phyloP scores from a whole-genome alignment of 1,140 invertebrate genomes.

The Brachionus manjavacas region DNA sequence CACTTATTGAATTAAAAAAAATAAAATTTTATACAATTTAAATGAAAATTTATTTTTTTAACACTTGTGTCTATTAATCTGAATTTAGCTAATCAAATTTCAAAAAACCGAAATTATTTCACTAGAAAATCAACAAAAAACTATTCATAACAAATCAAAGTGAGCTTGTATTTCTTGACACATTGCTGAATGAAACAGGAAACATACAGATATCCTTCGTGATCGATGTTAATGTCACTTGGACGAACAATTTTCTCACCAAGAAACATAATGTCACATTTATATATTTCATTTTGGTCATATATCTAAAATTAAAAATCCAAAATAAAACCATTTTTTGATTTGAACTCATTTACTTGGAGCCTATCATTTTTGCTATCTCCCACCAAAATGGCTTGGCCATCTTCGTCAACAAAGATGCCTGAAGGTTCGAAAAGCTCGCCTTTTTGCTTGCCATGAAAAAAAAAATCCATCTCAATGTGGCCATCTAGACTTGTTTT shows the following conservation, averaged over 20 bases:
- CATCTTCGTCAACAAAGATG: slow-evolving; percentile 23
- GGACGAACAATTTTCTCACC: slow-evolving; percentile 31
- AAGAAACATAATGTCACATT: neutral
- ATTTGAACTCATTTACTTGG: neutral
- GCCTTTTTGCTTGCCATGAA: neutral
- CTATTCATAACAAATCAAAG: no score
- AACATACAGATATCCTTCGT: slow-evolving; percentile 11
- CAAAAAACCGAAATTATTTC: no score
- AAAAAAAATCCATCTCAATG: slow-evolving; percentile 20
- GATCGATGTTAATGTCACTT: slow-evolving; percentile 28
- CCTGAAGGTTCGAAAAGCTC: slow-evolving; percentile 27
- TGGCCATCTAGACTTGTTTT: slow-evolving; percentile 12
- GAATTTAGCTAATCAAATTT: no score
- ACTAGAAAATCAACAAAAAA: neutral
- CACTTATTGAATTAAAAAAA: no score
- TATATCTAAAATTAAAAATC: slow-evolving; percentile 9
- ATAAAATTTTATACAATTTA: no score
- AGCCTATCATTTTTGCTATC: slow-evolving; percentile 40
- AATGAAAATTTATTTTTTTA: no score
- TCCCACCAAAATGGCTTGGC: slow-evolving; percentile 1
- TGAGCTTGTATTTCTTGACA: slow-evolving; percentile 30
- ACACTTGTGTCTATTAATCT: no score
- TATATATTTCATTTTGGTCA: slow-evolving; percentile 23
- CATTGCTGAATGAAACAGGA: slow-evolving; percentile 33
- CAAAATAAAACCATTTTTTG: neutral